Evolutionary conservation across 2,888 invertebrate genomes (phyloP).

Genomic region (Rhaphigaster nebulosa): DNA sequence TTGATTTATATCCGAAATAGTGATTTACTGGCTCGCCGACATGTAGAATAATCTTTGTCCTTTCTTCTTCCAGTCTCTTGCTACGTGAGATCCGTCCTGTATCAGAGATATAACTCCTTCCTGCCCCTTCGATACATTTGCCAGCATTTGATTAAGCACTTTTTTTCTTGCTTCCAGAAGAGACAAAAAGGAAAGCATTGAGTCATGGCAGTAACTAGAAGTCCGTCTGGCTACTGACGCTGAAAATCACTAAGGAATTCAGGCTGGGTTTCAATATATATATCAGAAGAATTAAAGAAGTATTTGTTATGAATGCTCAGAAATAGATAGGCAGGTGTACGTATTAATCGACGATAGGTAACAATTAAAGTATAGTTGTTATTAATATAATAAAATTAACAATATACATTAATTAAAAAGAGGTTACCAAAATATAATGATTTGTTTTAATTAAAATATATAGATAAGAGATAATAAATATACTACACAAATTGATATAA

Average conservation of each 20-base stretch:
- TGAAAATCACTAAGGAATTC: background rate
- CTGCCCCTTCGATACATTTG: slow-evolving; percentile 10
- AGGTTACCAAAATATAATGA: too few relatives aligned
- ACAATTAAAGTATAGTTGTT: background rate
- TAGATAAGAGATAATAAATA: too few relatives aligned
- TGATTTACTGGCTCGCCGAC: slow-evolving; percentile 49
- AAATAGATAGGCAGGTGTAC: background rate
- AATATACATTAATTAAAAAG: too few relatives aligned
- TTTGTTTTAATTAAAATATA: too few relatives aligned
- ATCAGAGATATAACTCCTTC: slow-evolving; percentile 40
- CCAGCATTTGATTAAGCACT: slow-evolving; percentile 40
- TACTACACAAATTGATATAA: too few relatives aligned
- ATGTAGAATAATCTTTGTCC: slow-evolving; percentile 48
- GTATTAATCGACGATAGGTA: background rate
- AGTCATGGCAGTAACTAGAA: slow-evolving; percentile 12
- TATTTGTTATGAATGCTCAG: background rate
- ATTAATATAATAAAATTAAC: too few relatives aligned
- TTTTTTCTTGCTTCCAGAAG: slow-evolving; percentile 26
- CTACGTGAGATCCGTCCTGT: slow-evolving; percentile 55
- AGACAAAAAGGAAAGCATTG: background rate
- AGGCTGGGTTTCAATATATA: background rate
- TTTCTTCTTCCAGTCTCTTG: slow-evolving; percentile 35
- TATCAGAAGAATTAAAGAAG: background rate
- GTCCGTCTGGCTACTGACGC: background rate
- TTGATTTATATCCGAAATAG: slow-evolving; percentile 53